Evolutionary conservation across 2,888 invertebrate genomes (phyloP).

Genomic region (Heliconius sara): DNA sequence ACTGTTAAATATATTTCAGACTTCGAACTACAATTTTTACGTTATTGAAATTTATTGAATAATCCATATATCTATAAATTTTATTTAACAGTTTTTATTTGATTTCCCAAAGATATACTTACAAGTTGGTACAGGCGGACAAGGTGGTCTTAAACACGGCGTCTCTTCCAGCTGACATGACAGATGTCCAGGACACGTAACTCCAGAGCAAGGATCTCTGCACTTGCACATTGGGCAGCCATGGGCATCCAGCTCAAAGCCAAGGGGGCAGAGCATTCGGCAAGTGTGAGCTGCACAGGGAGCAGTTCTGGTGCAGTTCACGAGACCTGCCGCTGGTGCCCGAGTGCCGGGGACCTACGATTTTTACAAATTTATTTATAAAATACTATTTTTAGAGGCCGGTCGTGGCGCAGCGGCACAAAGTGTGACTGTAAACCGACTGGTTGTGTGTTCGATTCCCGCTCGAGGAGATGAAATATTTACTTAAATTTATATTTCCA

Average conservation of each 20-base stretch:
- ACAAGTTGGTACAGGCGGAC: slow-evolving; percentile 93
- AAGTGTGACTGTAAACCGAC: too few species aligned
- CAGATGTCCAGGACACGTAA: slow-evolving; percentile 90
- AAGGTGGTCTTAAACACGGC: slow-evolving; percentile 90
- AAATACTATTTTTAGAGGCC: too few species aligned
- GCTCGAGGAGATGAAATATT: too few species aligned
- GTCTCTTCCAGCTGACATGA: slow-evolving; percentile 91
- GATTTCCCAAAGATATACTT: slow-evolving; percentile 51
- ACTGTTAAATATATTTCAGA: too few species aligned
- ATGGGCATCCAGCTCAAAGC: slow-evolving; percentile 87
- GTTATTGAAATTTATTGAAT: too few species aligned
- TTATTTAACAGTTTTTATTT: not conserved
- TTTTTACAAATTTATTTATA: not conserved
- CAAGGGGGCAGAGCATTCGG: slow-evolving; percentile 93
- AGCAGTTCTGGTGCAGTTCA: slow-evolving; percentile 88
- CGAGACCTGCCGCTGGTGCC: slow-evolving; percentile 85
- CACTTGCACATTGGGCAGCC: slow-evolving; percentile 93
- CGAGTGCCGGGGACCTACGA: slow-evolving; percentile 87
- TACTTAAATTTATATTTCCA: too few species aligned
- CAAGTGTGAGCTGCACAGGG: slow-evolving; percentile 92
- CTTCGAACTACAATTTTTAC: too few species aligned
- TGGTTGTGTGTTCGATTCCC: too few species aligned
- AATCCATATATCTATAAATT: too few species aligned
- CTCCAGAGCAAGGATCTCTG: slow-evolving; percentile 90
- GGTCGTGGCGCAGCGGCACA: too few species aligned